These are phyloP conservation scores for Phainopepla nitens DNA, from an alignment of 2,113 vertebrate genomes.

Conservation along the genomic window DNA sequence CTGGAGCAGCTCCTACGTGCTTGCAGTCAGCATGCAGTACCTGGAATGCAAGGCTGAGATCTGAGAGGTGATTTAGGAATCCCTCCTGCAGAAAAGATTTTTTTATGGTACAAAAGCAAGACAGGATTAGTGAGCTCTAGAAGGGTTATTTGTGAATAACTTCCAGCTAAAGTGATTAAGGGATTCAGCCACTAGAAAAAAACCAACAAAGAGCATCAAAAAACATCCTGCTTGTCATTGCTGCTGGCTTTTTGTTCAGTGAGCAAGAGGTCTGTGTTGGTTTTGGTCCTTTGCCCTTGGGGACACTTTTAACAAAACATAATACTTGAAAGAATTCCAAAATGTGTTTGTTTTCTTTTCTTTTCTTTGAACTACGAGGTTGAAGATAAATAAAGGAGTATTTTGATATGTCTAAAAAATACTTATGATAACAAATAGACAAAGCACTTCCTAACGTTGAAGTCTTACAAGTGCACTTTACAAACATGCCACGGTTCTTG, in stretches of 20 bases:
- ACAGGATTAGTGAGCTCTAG: neutral
- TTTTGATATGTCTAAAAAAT: neutral
- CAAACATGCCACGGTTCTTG: neutral
- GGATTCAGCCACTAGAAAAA: neutral
- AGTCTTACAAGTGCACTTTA: neutral
- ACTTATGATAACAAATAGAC: neutral
- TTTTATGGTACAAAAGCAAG: neutral
- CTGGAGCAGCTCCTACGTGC: neutral
- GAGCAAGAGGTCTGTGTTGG: neutral
- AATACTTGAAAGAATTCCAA: neutral
- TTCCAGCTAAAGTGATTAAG: neutral
- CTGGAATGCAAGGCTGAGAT: neutral
- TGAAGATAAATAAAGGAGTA: constrained; percentile 2
- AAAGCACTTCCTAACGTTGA: neutral
- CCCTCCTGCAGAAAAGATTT: neutral
- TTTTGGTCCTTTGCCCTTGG: constrained; percentile 2
- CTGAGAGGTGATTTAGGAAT: neutral
- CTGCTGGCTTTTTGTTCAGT: neutral
- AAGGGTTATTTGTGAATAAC: neutral
- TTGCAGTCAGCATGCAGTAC: neutral
- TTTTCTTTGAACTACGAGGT: neutral
- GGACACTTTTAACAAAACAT: neutral
- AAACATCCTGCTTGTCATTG: neutral
- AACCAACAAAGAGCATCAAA: neutral
- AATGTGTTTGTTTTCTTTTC: neutral